Percentiles rank a stretch among this genome's conserved stretches.
phyloP scores from a whole-genome alignment of 1,140 invertebrate genomes.

The Globodera ellingtonae region DNA sequence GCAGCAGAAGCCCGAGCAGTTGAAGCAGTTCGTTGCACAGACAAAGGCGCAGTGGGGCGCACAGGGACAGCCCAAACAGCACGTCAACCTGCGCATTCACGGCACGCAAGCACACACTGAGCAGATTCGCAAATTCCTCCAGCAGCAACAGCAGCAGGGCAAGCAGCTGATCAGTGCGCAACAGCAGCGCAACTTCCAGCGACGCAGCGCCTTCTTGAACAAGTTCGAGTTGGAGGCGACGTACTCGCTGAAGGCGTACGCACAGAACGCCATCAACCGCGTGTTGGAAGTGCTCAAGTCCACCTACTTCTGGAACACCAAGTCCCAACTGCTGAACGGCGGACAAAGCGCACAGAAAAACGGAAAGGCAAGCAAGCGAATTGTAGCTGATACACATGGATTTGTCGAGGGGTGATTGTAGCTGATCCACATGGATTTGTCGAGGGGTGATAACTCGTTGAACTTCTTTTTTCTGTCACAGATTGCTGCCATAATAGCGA shows the following conservation, averaged over 20 bases:
- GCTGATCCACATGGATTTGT: neutral
- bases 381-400: no score
- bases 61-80: slow-evolving; percentile 19
- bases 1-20: slow-evolving; percentile 15
- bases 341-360: slow-evolving; percentile 5
- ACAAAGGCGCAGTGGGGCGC: slow-evolving; percentile 35
- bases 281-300: slow-evolving; percentile 36
- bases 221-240: slow-evolving; percentile 40
- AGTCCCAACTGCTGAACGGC: slow-evolving; percentile 22
- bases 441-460: neutral
- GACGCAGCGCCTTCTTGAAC: slow-evolving; percentile 40
- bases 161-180: neutral
- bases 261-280: slow-evolving; percentile 32
- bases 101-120: slow-evolving; percentile 24
- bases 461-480: neutral
- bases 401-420: neutral
- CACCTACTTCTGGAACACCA: slow-evolving; percentile 44
- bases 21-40: slow-evolving; percentile 13
- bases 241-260: slow-evolving; percentile 25
- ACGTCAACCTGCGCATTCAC: slow-evolving; percentile 36
- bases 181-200: slow-evolving; percentile 24
- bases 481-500: slow-evolving; percentile 25
- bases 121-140: neutral
- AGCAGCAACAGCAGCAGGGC: neutral
- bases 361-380: slow-evolving; percentile 7